These are phyloP conservation scores for Luperina testacea DNA, from an alignment of 2,888 invertebrate species.

Conservation along the genomic window DNA sequence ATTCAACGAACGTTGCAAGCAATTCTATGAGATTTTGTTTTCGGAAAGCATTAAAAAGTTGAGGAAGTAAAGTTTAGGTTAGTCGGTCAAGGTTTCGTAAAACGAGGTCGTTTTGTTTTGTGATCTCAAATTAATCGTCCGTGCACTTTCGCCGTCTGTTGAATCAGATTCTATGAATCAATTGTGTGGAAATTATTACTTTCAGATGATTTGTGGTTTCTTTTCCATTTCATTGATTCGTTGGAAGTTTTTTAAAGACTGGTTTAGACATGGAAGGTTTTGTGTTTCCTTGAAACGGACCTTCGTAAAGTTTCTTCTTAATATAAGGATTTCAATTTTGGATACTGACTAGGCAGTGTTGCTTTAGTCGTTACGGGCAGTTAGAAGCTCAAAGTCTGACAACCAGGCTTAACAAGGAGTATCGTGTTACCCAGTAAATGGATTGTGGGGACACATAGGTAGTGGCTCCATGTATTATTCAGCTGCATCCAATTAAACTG, in stretches of 20 bases:
- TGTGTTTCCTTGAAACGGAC: not conserved
- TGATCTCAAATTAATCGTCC: slow-evolving; percentile 36
- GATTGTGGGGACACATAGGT: too few species aligned
- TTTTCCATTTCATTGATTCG: slow-evolving; percentile 2
- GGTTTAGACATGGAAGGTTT: not conserved
- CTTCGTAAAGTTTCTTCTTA: not conserved
- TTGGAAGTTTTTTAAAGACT: not conserved
- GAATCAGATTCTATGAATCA: slow-evolving; percentile 58
- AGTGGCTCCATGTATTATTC: too few species aligned
- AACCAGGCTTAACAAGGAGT: too few species aligned
- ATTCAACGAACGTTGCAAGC: slow-evolving; percentile 34
- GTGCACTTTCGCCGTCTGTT: slow-evolving; percentile 34
- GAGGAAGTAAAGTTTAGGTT: slow-evolving; percentile 59
- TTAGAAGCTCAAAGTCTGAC: too few species aligned
- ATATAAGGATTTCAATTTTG: not conserved
- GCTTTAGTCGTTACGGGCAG: too few species aligned
- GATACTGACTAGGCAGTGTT: not conserved
- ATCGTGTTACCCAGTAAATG: too few species aligned
- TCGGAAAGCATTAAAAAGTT: slow-evolving; percentile 29
- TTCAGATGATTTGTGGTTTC: slow-evolving; percentile 26
- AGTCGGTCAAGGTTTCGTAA: slow-evolving; percentile 55
- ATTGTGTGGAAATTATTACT: slow-evolving; percentile 36
- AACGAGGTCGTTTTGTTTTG: slow-evolving; percentile 43
- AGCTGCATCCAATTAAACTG: too few species aligned
- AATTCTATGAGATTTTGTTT: slow-evolving; percentile 33